phyloP scores from a whole-genome alignment of 2,888 invertebrate species.

The Diloba caeruleocephala region DNA sequence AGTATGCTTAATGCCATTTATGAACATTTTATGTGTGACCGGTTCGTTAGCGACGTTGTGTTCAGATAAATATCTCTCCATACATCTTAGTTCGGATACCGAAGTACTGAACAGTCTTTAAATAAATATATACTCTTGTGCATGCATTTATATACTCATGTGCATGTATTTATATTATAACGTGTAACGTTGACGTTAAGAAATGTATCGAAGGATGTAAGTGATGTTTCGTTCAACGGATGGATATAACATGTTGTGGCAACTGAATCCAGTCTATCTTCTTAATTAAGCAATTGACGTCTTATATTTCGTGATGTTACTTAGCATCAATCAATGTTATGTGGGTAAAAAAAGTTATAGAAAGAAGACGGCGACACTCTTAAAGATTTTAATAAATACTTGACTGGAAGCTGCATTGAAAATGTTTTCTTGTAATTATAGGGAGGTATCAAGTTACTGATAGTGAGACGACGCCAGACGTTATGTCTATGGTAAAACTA shows the following conservation, averaged over 20 bases:
- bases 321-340: conserved; percentile 25
- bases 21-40: conserved; percentile 60
- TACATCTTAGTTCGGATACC: conserved; percentile 51
- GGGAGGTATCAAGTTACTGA: conserved; percentile 44
- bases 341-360: conserved; percentile 9
- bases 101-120: conserved; percentile 32
- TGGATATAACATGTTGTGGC: conserved; percentile 42
- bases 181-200: conserved; percentile 37
- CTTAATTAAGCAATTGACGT: conserved; percentile 49
- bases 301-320: conserved; percentile 30
- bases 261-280: conserved; percentile 51
- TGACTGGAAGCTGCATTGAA: conserved; percentile 17
- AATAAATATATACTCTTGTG: conserved; percentile 17
- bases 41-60: conserved; percentile 62
- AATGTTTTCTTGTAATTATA: conserved; percentile 28
- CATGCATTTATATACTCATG: not conserved
- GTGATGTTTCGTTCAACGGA: conserved; percentile 52
- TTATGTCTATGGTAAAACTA: conserved; percentile 28
- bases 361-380: conserved; percentile 3
- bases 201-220: conserved; percentile 55
- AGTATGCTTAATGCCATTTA: conserved; percentile 57
- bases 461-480: conserved; percentile 35
- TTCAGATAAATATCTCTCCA: conserved; percentile 57
- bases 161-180: conserved; percentile 9
- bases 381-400: conserved; percentile 13